A percentile compares a stretch with the other conserved stretches of the same genome.
phyloP scores from a whole-genome alignment of 1,140 invertebrate species.

The Chrysoperla carnea region DNA sequence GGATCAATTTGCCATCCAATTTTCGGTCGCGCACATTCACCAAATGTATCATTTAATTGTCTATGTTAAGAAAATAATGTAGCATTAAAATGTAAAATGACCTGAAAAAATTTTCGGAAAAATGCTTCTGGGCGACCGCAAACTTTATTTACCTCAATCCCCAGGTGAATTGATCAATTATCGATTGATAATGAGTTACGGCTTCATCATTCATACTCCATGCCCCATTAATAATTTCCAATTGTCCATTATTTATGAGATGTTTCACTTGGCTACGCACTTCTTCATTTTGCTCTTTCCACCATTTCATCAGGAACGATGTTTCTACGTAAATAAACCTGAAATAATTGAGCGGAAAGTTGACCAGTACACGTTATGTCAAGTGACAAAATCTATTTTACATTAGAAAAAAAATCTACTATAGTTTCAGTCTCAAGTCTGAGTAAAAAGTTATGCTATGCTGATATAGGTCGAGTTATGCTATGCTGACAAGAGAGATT shows the following conservation, averaged over 20 bases:
- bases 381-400: too few species aligned
- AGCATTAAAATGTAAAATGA: conserved; percentile 1
- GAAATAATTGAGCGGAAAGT: too few species aligned
- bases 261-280: conserved; percentile 33
- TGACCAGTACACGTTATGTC: too few species aligned
- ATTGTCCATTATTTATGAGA: conserved; percentile 51
- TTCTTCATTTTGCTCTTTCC: conserved; percentile 50
- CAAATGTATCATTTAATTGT: conserved; percentile 65
- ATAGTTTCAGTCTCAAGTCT: too few species aligned
- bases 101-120: too few species aligned
- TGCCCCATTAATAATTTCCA: conserved; percentile 77
- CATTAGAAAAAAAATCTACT: too few species aligned
- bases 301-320: conserved; percentile 90
- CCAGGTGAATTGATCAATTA: conserved; percentile 83
- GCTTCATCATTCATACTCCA: conserved; percentile 96
- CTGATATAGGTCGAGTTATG: too few species aligned
- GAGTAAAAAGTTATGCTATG: too few species aligned
- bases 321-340: conserved; percentile 66
- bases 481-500: too few species aligned
- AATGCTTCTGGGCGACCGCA: too few species aligned
- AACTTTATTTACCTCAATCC: conserved; percentile 44
- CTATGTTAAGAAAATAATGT: too few species aligned
- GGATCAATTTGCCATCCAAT: conserved; percentile 91
- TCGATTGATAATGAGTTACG: conserved; percentile 75
- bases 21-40: conserved; percentile 57